Base-by-base conservation (phyloP, 2,797 vertebrate species). In the Steatocranus sp. region DNA sequence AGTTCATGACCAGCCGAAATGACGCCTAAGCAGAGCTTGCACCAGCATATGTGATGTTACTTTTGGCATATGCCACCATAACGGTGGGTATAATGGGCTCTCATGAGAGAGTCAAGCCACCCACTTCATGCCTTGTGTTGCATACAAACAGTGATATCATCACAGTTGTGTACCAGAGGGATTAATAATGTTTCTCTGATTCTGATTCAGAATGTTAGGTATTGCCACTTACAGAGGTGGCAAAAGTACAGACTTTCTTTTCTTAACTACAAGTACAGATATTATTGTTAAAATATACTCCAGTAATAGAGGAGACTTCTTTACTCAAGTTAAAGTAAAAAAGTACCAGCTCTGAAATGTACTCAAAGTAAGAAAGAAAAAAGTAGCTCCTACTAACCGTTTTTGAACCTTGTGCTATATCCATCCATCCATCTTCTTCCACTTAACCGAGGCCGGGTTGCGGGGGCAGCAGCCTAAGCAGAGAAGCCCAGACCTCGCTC, bases 231-330 rank as follows among this genome's bases (percentile, higher is more conserved):
- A 0, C 54, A 58, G 54, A 58, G 27, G 54, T 58, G 54, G 54
- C 15, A 58, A 58, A 58, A 32, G 27, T 32, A 11, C 25, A 56
- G 53, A 56, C 5, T 56, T 56, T 56, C 1, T 56, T 30, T 56
- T 56, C 25, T 30, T 56, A 56, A 56, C 15, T 56, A 32, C 5
- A 11, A 56, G 27, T 18, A 56, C 27, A 58, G 15, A 32, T 58
- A 58, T 18, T 58, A 58, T 58, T 58, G 54, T 58, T 58, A 58
- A 58, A 32, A 58, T 11, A 58, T 58, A 58, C 9, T 58, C 27
- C 5, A 7, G 54, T 58, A 58, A 32, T 32, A 58, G 27, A 58
- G 9, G 27, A 58, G 32, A 58, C 15, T 1, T 58, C 5, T 58
- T 58, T 32, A 58, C 54, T 18, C 15, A 0, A 58, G 54, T 30